Evolutionary conservation across 2,113 vertebrate species (phyloP).

Genomic region (Orthonyx spaldingii): DNA sequence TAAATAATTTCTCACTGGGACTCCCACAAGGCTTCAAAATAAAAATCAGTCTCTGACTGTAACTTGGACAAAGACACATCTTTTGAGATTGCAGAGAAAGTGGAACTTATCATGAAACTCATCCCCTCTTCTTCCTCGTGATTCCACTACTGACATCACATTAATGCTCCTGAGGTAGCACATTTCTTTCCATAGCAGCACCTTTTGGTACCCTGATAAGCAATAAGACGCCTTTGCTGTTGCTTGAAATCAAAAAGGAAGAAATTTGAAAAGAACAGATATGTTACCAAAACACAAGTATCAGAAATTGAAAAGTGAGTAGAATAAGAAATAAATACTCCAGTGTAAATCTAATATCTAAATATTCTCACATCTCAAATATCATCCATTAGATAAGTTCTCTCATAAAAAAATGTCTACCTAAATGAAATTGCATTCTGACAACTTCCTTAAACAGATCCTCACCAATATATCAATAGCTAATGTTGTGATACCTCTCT

Average conservation of each 20-base stretch:
- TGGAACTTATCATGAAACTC: neutral
- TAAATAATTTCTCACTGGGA: neutral
- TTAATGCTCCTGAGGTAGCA: neutral
- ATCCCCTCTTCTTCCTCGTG: neutral
- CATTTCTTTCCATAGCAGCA: neutral
- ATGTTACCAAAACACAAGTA: neutral
- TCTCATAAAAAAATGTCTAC: neutral
- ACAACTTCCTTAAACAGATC: neutral
- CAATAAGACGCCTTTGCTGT: neutral
- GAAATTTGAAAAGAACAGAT: neutral
- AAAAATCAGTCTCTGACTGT: neutral
- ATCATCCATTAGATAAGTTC: fast-evolving
- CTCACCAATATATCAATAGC: neutral
- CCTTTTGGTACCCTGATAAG: neutral
- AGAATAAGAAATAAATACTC: neutral
- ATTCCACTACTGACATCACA: neutral
- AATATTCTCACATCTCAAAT: neutral
- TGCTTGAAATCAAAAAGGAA: neutral
- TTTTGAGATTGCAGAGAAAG: neutral
- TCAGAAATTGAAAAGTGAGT: neutral
- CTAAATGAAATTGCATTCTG: neutral
- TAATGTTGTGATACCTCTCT: neutral
- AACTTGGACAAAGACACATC: neutral
- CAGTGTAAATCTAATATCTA: neutral
- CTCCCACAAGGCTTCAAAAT: neutral